These are phyloP conservation scores for Volucella inflata DNA, from an alignment of 2,888 invertebrate species.

Conservation along the genomic window DNA sequence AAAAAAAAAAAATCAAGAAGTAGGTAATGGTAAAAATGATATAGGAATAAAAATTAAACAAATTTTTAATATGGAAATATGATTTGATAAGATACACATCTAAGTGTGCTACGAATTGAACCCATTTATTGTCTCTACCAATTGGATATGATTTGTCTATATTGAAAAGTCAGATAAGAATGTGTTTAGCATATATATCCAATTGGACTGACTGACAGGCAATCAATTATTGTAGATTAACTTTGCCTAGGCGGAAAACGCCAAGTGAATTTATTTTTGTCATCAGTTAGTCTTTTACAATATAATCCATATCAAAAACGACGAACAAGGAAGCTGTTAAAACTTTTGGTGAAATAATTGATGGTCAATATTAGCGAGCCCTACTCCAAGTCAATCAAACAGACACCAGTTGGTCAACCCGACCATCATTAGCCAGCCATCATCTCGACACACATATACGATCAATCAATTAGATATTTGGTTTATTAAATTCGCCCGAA, in stretches of 20 bases:
- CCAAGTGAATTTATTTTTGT: slow-evolving; percentile 16
- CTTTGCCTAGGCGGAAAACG: background rate
- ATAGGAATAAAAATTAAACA: too few species aligned
- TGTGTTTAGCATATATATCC: background rate
- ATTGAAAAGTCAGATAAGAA: background rate
- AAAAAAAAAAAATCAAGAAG: too few species aligned
- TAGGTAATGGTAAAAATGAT: too few species aligned
- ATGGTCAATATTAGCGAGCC: slow-evolving; percentile 65
- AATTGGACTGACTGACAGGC: slow-evolving; percentile 37
- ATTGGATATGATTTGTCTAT: slow-evolving; percentile 1
- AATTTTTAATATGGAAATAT: too few species aligned
- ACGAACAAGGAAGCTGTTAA: slow-evolving; percentile 13
- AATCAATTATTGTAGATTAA: slow-evolving; percentile 60
- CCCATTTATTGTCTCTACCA: background rate
- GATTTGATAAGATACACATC: too few species aligned
- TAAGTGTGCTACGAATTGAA: background rate
- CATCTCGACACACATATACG: slow-evolving; percentile 51
- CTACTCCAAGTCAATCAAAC: slow-evolving; percentile 49
- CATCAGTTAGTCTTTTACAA: slow-evolving; percentile 32
- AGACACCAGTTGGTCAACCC: slow-evolving; percentile 73
- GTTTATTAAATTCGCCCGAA: slow-evolving; percentile 69
- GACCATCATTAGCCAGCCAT: slow-evolving; percentile 55
- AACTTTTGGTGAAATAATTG: slow-evolving; percentile 61
- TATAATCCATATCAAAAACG: background rate
- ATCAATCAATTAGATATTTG: slow-evolving; percentile 74